These are phyloP conservation scores for Dendrocopos noguchii DNA, from an alignment of 2,113 vertebrate genomes.

Conservation along the genomic window DNA sequence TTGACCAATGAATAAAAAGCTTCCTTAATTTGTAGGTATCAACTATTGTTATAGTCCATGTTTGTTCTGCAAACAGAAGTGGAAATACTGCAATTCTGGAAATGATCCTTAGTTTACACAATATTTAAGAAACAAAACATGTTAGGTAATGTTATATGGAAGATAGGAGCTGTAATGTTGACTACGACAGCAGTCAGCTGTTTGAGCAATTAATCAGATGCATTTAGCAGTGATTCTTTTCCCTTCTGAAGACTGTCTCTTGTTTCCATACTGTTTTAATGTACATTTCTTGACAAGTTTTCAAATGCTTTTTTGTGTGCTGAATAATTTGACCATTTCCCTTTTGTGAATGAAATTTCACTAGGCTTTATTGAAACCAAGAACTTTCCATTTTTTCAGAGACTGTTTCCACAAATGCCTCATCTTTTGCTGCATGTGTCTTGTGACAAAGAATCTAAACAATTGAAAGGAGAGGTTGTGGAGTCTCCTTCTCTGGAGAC, in stretches of 20 bases:
- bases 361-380: background rate
- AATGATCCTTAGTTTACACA: background rate
- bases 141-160: background rate
- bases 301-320: background rate
- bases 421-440: background rate
- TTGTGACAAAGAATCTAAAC: background rate
- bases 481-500: too few species aligned
- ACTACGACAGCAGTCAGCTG: background rate
- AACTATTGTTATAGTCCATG: background rate
- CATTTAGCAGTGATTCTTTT: background rate
- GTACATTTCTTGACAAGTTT: background rate
- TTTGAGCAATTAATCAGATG: background rate
- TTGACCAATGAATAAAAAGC: background rate
- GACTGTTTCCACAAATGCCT: background rate
- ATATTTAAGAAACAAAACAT: accelerated
- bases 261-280: background rate
- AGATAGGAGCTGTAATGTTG: background rate
- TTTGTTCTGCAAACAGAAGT: background rate
- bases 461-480: background rate
- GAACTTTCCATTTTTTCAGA: background rate
- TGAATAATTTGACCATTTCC: background rate
- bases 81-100: background rate
- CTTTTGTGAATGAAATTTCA: background rate
- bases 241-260: background rate
- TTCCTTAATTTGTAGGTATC: background rate